Evolutionary conservation across 2,888 invertebrate genomes (phyloP).

Genomic region (Drosophila kambysellisi): DNA sequence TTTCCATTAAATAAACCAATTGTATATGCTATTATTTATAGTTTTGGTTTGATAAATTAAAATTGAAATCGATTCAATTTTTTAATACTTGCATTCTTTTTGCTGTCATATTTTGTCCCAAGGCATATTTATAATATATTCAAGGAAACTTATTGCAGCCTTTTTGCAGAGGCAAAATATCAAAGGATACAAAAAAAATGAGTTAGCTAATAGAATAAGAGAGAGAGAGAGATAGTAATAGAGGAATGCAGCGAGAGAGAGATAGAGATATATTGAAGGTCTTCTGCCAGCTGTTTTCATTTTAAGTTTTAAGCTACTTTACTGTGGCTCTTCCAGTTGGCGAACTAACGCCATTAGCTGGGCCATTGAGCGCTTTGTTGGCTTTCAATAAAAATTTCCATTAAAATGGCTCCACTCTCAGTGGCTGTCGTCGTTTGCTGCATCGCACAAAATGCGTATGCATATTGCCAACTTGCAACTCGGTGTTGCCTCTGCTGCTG

Average conservation of each 20-base stretch:
- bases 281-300: conserved; percentile 54
- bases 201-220: not conserved
- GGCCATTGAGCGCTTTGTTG: conserved; percentile 80
- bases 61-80: conserved; percentile 13
- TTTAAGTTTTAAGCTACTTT: conserved; percentile 74
- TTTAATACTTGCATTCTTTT: conserved; percentile 5
- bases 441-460: conserved; percentile 76
- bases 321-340: conserved; percentile 52
- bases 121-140: conserved; percentile 35
- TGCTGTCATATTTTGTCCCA: conserved; percentile 15
- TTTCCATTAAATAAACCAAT: not conserved
- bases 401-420: conserved; percentile 66
- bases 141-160: conserved; percentile 35
- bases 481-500: conserved; percentile 22
- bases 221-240: not conserved
- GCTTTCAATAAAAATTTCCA: conserved; percentile 80
- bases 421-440: conserved; percentile 33
- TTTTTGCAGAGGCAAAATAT: conserved; percentile 13
- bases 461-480: conserved; percentile 79
- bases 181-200: conserved; percentile 32
- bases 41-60: not conserved
- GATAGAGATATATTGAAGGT: conserved; percentile 1
- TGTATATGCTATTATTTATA: not conserved
- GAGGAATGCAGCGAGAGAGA: not conserved
- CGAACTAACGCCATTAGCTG: conserved; percentile 79